Conservation (phyloP, 2,888 invertebrate genomes). For the Beris morrisii region DNA sequence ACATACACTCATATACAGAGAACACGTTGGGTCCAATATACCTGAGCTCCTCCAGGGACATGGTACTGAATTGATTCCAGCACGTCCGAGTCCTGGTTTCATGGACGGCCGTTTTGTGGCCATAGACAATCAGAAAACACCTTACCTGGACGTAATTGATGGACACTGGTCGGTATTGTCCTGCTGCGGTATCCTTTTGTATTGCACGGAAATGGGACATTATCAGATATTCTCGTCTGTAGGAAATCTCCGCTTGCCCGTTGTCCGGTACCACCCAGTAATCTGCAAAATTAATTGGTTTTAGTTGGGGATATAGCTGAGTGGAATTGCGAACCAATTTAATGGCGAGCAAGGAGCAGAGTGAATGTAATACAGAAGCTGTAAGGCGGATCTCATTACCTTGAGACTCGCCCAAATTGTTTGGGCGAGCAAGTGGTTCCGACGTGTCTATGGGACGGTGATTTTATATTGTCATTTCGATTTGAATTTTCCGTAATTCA, state of each 20-base stretch:
- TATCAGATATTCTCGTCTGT: slow-evolving; percentile 45
- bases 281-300: slow-evolving; percentile 40
- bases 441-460: neutral
- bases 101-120: slow-evolving; percentile 12
- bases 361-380: neutral
- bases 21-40: too few relatives aligned
- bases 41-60: neutral
- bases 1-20: too few relatives aligned
- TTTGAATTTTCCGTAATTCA: slow-evolving; percentile 8
- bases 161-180: slow-evolving; percentile 58
- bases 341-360: neutral
- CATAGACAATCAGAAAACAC: slow-evolving; percentile 22
- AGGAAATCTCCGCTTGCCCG: slow-evolving; percentile 41
- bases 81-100: neutral
- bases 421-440: slow-evolving; percentile 32
- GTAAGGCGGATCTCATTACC: slow-evolving; percentile 35
- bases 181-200: slow-evolving; percentile 48
- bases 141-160: slow-evolving; percentile 57
- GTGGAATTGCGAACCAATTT: slow-evolving; percentile 1
- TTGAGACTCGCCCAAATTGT: slow-evolving; percentile 32
- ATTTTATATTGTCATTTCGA: too few relatives aligned
- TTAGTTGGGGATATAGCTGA: slow-evolving; percentile 32
- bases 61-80: slow-evolving; percentile 16
- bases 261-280: slow-evolving; percentile 39
- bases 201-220: slow-evolving; percentile 52